Evolutionary conservation across 2,888 invertebrate genomes (phyloP), one percentile per base, ranked within the genome.

Genomic region (Drosophila conformis): DNA sequence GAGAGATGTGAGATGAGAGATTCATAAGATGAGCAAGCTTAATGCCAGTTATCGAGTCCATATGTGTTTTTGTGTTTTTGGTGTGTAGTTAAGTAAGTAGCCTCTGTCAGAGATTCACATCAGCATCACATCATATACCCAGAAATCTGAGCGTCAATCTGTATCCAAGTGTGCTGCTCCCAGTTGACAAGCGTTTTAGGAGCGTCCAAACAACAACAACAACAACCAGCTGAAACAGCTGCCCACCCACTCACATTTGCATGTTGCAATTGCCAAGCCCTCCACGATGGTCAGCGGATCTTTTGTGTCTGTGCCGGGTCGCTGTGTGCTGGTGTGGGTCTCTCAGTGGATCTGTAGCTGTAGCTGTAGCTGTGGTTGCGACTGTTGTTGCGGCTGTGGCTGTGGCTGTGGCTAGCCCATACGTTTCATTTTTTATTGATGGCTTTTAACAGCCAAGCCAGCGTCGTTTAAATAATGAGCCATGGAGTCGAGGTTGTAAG

Each of bases 221-320:
- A 48, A 27, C 29, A 38, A 48, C 8, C n/a, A 38, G 18, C 25
- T 31, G 52, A 52, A 36, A 46, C 40, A 58, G 18, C 69, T 80
- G 75, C 75, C 89, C 90, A 87, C 85, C 90, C 85, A 86, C 90
- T 87, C 89, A 81, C 89, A 90, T 86, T 86, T 87, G 90, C 90
- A 90, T 85, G 87, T 69, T 69, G 69, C 68, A 75, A 70, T 63
- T 73, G 82, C 73, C 80, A 80, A 80, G 80, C 80, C 80, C 83
- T 71, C 38, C 46, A 63, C 59, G 71, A 36, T 83, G 83, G 80
- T 80, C 83, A 80, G 82, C 67, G 52, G 51, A 51, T 73, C 61
- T 56, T 13, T 21, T 57, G 21, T 33, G 38, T 52, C 31, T 54
- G 54, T 27, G 54, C 46, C 46, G 46, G 25, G 25, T 46, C 8